Evolutionary conservation across 2,797 vertebrate species (phyloP).

Genomic region (Anniella stebbinsi): DNA sequence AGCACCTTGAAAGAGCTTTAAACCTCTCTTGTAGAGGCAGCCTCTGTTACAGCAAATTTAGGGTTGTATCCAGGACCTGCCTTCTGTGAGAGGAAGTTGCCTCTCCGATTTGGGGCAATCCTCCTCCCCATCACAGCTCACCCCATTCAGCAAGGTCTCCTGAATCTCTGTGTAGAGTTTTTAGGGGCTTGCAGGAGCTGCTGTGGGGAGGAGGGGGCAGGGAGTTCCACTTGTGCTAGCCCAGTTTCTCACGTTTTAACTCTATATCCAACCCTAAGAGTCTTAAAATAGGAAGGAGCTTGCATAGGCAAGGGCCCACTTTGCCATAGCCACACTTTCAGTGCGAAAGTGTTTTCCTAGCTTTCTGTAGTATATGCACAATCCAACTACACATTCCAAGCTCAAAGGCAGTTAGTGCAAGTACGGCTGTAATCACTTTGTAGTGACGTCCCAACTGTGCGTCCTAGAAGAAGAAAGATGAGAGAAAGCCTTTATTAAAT

Average conservation of each 20-base stretch:
- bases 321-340: neutral
- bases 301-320: neutral
- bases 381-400: constrained; percentile 48
- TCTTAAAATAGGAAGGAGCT: neutral
- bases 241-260: too few species aligned
- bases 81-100: too few species aligned
- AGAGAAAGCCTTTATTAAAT: neutral
- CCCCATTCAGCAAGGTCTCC: too few species aligned
- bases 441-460: neutral
- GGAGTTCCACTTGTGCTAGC: too few species aligned
- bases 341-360: constrained; percentile 6
- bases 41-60: neutral
- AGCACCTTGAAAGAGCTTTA: too few species aligned
- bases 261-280: neutral
- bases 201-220: too few species aligned
- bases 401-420: constrained; percentile 43
- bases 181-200: too few species aligned
- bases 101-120: too few species aligned
- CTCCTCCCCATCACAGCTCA: too few species aligned
- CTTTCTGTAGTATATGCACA: constrained; percentile 22
- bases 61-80: too few species aligned
- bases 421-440: constrained; percentile 21
- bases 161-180: too few species aligned
- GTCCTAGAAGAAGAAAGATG: neutral
- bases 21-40: too few species aligned